Percentiles rank a stretch among this genome's conserved stretches.
These are phyloP conservation scores for Cotesia typhae DNA, from an alignment of 1,140 invertebrate genomes.

Conservation along the genomic window DNA sequence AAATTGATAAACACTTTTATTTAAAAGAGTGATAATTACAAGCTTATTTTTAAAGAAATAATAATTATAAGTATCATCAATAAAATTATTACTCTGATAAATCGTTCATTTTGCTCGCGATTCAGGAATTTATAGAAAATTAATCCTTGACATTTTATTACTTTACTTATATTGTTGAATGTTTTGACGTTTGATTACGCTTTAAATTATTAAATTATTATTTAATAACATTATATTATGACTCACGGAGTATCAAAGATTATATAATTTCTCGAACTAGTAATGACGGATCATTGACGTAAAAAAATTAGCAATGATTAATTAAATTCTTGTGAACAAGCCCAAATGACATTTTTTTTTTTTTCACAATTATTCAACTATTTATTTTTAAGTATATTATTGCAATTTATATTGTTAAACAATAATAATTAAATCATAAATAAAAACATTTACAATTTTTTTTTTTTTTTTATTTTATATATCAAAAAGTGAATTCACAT, in stretches of 20 bases:
- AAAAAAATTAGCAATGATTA: constrained; percentile 10
- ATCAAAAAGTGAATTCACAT: too few relatives aligned
- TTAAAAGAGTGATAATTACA: too few relatives aligned
- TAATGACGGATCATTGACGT: constrained; percentile 22
- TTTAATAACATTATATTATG: neutral
- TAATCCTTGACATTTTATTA: too few relatives aligned
- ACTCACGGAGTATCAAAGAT: constrained; percentile 14
- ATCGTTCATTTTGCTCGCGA: too few relatives aligned
- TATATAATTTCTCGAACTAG: constrained; percentile 22
- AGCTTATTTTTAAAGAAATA: too few relatives aligned
- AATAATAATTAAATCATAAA: neutral
- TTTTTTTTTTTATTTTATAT: too few relatives aligned
- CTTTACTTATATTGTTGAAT: neutral
- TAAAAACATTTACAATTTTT: too few relatives aligned
- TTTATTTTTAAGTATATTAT: neutral
- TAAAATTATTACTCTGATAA: too few relatives aligned
- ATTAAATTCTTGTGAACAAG: neutral
- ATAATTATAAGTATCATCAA: too few relatives aligned
- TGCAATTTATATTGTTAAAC: neutral
- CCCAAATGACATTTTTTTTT: neutral
- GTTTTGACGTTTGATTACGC: neutral
- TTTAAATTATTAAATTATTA: neutral
- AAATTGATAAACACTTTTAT: too few relatives aligned
- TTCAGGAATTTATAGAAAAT: too few relatives aligned
- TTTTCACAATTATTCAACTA: neutral